Conservation (phyloP, 2,888 invertebrate genomes). For the Sphinx pinastri region DNA sequence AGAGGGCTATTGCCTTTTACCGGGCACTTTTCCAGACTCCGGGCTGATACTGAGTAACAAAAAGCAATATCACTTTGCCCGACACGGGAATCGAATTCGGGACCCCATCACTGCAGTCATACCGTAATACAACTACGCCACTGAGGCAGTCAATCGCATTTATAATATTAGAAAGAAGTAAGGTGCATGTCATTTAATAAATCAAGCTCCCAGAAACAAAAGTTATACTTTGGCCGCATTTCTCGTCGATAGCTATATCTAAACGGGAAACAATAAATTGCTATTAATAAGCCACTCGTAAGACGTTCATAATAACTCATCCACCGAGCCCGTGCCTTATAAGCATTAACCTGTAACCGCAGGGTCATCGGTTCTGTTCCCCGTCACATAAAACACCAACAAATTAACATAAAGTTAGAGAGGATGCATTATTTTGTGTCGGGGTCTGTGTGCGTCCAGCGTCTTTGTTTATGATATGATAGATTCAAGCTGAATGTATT, state of each 20-base stretch:
- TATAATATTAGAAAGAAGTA: too few species aligned
- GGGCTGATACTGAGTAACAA: too few species aligned
- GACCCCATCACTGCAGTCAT: too few species aligned
- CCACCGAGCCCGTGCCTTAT: conserved; percentile 46
- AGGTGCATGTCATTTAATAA: too few species aligned
- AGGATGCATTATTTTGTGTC: not conserved
- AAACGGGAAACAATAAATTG: conserved; percentile 46
- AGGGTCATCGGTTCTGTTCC: conserved; percentile 44
- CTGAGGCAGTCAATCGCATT: too few species aligned
- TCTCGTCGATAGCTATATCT: conserved; percentile 32
- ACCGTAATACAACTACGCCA: too few species aligned
- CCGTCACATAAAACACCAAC: conserved; percentile 47
- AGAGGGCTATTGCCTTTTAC: too few species aligned
- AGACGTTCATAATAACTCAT: conserved; percentile 40
- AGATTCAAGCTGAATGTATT: not conserved
- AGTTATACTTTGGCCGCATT: not conserved
- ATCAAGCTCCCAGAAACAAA: not conserved
- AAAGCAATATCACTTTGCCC: too few species aligned
- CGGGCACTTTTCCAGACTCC: too few species aligned
- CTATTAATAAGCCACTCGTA: conserved; percentile 38
- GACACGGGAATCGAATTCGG: too few species aligned
- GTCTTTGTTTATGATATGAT: not conserved
- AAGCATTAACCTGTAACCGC: conserved; percentile 53
- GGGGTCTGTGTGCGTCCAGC: not conserved
- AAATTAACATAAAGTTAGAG: conserved; percentile 36